Base-by-base conservation (phyloP, 2,113 vertebrate species). In the Prunella fulvescens region DNA sequence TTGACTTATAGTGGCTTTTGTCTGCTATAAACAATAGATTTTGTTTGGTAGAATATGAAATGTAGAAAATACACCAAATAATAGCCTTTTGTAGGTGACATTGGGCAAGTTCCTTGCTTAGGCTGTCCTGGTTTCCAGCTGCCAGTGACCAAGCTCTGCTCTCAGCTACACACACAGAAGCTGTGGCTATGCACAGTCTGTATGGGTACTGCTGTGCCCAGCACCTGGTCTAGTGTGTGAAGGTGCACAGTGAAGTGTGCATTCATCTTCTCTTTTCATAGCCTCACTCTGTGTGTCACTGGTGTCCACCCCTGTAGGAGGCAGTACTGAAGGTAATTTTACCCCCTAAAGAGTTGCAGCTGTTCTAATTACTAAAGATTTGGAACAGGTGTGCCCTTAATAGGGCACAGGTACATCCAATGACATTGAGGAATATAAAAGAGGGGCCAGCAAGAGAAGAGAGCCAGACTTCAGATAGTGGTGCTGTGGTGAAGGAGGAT, bases 161-260 rank as follows among this genome's bases (percentile, higher is more conserved):
- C 11, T 58, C 3, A 19, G 6, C 9, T 79, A 9, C 4, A 7
- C 61, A 35, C 9, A 14, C 25, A 24, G 65, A 53, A 81, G 28
- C 18, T 69, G 10, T 24, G 61, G 50, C 16, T 71, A 0, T 39
- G 22, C 14, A 6, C 1, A 2, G 12, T 45, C n/a, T 53, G 1
- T 20, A 2, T 5, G 12, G n/a, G 44, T 33, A 12, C 6, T 69
- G 23, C 50, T 67, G 13, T 50, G 64, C 61, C 24, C 29, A 42
- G 12, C 14, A 8, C 14, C 11, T 18, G 58, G 6, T 42, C 77
- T 0, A 0, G 44, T 37, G 42, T 58, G 51, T 50, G 71, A 70
- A 42, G 35, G 31, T 39, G n/a, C 16, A 31, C 1, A 0, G 3
- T 19, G 10, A n/a, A 47, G 5, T 3, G 6, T 48, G 14, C 10